Base-by-base conservation (phyloP, 53 echinoderm and acorn worm genomes). In the Astropecten irregularis region DNA sequence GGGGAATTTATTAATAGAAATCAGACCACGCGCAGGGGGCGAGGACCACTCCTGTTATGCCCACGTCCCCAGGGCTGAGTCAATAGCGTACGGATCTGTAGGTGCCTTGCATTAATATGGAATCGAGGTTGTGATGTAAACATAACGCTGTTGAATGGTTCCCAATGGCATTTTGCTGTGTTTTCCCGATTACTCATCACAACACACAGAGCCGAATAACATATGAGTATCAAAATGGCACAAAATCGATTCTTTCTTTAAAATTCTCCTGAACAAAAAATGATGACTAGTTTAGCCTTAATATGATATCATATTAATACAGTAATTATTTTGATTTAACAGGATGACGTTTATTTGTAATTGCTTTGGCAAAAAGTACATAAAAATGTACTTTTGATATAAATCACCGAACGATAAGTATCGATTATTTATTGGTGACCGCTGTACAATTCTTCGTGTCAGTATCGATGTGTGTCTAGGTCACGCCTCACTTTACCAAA, bases 401-500 rank as follows among this genome's bases (percentile, higher is more conserved):
- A 44, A 13, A 11, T 27, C 4, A 61, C 7, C 6, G 28, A 27
- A 9, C 11, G 18, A 14, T 4, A n/a, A 53, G 53, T 53, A 18
- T 53, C 21, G 16, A 18, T 53, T 53, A 8, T 20, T 20, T n/a
- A n/a, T n/a, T 53, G 8, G 28, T 11, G 31, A 26, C 8, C 61
- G 28, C 8, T 61, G 3, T 10, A 21, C 46, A 26, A 28, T 13
- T 15, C 26, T 4, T 44, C 25, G 28, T 3, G 11, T 23, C 9
- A n/a, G 35, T 65, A 33, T 65, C 16, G 65, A 33, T 6, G 31
- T 4, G 28, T 61, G 32, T 5, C 38, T 21, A 44, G 74, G 57
- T 76, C 76, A 79, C 79, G 79, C 79, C 79, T 79, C 79, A 79
- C 47, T 79, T 48, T 72, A 11, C 18, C 60, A 4, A 3, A 54